Evolutionary conservation across 2,888 invertebrate genomes (phyloP).

Genomic region (Serrognathus titanus): DNA sequence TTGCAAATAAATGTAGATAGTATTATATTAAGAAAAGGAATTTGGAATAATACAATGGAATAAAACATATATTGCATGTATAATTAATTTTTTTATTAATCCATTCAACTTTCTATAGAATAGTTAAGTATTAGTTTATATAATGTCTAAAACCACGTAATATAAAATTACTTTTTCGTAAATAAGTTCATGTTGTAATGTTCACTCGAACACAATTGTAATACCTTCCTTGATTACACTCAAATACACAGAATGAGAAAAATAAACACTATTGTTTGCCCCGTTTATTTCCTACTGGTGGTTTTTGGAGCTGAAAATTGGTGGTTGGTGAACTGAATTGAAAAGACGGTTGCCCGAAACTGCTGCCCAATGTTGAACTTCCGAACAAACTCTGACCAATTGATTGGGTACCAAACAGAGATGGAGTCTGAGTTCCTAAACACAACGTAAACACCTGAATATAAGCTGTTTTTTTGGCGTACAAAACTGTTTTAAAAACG

Average conservation of each 20-base stretch:
- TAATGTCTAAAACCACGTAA: not conserved
- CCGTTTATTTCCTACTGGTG: slow-evolving; percentile 64
- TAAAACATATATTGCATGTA: no score
- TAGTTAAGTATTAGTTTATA: no score
- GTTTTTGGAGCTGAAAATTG: slow-evolving; percentile 66
- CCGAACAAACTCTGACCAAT: slow-evolving; percentile 19
- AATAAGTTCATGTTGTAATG: not conserved
- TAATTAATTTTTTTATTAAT: no score
- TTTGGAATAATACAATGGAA: no score
- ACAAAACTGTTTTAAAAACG: no score
- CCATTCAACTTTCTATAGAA: no score
- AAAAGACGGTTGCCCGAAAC: slow-evolving; percentile 13
- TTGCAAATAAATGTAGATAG: no score
- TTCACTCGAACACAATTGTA: slow-evolving; percentile 1
- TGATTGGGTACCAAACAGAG: not conserved
- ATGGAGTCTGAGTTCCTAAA: no score
- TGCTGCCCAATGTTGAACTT: slow-evolving; percentile 11
- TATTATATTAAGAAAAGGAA: no score
- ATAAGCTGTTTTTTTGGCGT: no score
- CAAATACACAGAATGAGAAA: slow-evolving; percentile 3
- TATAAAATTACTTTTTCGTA: not conserved
- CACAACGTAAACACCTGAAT: no score
- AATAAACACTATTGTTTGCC: slow-evolving; percentile 6
- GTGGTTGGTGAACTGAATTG: slow-evolving; percentile 13
- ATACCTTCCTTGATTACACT: not conserved